phyloP scores from a whole-genome alignment of 2,888 invertebrate species.

The Ecliptopera silaceata region DNA sequence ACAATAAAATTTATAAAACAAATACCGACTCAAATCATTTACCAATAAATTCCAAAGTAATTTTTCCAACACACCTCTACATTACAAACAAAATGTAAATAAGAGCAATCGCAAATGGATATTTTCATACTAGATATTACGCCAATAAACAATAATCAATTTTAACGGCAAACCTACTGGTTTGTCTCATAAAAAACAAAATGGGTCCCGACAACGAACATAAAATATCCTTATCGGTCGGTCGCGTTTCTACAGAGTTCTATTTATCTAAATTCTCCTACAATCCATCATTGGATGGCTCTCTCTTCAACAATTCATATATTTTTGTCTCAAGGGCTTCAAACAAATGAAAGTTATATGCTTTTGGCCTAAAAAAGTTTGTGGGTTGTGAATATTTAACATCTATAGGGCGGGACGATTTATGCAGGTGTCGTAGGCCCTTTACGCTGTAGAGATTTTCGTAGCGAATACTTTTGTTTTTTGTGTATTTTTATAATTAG shows the following conservation, averaged over 20 bases:
- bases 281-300: constrained; percentile 21
- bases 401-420: not conserved
- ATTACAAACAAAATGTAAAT: not conserved
- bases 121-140: not conserved
- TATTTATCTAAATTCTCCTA: constrained; percentile 25
- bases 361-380: constrained; percentile 1
- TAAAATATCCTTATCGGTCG: constrained; percentile 11
- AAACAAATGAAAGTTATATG: constrained; percentile 5
- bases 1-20: no score
- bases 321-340: constrained; percentile 2
- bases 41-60: no score
- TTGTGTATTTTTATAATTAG: no score
- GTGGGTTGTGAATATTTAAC: not conserved
- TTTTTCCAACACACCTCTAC: no score
- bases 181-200: constrained; percentile 4
- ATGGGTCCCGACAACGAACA: constrained; percentile 1
- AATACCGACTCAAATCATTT: no score
- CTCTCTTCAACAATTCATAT: constrained; percentile 7
- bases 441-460: not conserved
- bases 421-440: not conserved
- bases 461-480: not conserved
- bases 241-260: constrained; percentile 11
- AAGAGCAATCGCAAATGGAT: not conserved
- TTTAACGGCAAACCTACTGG: not conserved
- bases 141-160: not conserved